Percentiles rank a stretch among this genome's conserved stretches.
Conservation (phyloP, 1,140 invertebrate genomes). For the Coenobita brevimanus region DNA sequence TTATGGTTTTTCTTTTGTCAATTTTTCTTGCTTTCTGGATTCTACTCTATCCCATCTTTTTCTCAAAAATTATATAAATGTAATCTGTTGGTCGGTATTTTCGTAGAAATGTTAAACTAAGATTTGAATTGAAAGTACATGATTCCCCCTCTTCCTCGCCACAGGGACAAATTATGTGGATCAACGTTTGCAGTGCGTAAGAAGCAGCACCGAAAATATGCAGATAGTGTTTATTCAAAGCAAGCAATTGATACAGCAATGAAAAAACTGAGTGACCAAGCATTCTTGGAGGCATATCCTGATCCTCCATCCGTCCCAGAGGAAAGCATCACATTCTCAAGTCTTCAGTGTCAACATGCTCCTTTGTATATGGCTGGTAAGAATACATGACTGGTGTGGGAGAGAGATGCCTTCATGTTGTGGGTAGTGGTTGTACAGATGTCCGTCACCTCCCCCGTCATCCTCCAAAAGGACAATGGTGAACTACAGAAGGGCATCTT, state of each 20-base stretch:
- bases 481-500: too few relatives aligned
- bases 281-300: conserved; percentile 70
- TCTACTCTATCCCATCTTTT: background rate
- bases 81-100: background rate
- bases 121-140: background rate
- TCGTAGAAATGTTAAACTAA: background rate
- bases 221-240: conserved; percentile 73
- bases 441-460: too few relatives aligned
- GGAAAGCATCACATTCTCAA: conserved; percentile 72
- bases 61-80: background rate
- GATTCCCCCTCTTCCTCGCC: conserved; percentile 18
- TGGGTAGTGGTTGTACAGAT: too few relatives aligned
- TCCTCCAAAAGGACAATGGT: too few relatives aligned
- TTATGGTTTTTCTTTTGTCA: conserved; percentile 34
- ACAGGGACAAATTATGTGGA: conserved; percentile 72
- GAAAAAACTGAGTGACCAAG: conserved; percentile 45
- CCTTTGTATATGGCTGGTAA: conserved; percentile 79
- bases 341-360: conserved; percentile 75
- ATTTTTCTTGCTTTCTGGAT: conserved; percentile 27
- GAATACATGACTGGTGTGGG: too few relatives aligned
- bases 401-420: too few relatives aligned
- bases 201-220: conserved; percentile 77
- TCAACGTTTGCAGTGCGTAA: conserved; percentile 74
- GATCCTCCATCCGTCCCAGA: conserved; percentile 74
- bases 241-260: conserved; percentile 74